A percentile compares a stretch with the other conserved stretches of the same genome.
Evolutionary conservation across 2,113 vertebrate genomes (phyloP).

Genomic region (Sinocyclocheilus rhinocerous): DNA sequence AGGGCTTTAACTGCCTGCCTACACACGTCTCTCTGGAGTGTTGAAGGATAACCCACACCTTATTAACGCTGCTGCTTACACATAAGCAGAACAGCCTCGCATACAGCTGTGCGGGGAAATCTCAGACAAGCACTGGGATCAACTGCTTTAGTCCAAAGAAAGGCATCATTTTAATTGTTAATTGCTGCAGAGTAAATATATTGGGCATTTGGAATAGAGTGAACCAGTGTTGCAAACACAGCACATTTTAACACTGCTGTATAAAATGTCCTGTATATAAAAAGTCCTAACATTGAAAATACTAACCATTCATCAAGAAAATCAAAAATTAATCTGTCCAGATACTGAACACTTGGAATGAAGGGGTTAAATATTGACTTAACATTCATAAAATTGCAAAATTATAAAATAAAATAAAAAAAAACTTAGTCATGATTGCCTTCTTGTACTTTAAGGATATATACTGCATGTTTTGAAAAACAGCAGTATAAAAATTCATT

Average conservation of each 20-base stretch:
- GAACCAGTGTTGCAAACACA: background rate
- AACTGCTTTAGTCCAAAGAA: background rate
- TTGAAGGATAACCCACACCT: background rate
- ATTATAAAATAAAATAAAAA: no score
- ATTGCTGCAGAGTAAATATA: background rate
- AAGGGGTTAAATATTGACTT: background rate
- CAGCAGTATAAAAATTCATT: background rate
- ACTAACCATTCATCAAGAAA: no score
- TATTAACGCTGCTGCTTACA: background rate
- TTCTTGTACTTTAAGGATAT: background rate
- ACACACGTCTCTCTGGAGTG: background rate
- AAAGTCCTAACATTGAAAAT: background rate
- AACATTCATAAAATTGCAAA: background rate
- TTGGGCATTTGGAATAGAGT: background rate
- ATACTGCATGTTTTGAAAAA: background rate
- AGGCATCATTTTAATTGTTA: background rate
- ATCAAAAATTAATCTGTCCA: background rate
- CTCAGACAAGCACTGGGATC: background rate
- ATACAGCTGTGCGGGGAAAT: background rate
- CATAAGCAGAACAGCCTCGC: no score
- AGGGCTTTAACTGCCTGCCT: background rate
- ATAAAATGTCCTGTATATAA: background rate
- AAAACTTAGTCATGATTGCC: background rate
- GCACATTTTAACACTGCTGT: background rate
- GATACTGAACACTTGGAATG: background rate